These are phyloP conservation scores for Macrochelys suwanniensis DNA, from an alignment of 2,797 vertebrate genomes.

Conservation along the genomic window DNA sequence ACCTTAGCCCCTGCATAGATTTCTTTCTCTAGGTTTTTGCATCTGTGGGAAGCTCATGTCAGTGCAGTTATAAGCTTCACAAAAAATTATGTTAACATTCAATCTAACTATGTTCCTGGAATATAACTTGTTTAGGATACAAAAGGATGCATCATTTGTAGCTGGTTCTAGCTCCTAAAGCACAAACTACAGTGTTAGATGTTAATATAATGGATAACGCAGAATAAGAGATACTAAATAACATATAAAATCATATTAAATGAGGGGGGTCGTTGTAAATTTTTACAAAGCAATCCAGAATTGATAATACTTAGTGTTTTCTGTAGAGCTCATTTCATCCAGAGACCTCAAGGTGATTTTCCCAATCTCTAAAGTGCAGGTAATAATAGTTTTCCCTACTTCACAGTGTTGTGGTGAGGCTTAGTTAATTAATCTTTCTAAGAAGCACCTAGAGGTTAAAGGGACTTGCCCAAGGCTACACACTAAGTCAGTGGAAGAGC, in stretches of 20 bases:
- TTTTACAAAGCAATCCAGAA: not conserved
- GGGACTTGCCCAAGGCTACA: fast-evolving
- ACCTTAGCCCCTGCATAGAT: not conserved
- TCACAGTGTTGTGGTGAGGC: not conserved
- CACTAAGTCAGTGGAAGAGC: not conserved
- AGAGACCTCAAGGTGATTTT: not conserved
- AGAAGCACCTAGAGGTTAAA: not conserved
- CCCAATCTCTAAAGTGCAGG: conserved; percentile 19
- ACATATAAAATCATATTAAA: not conserved
- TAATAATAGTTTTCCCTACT: conserved; percentile 10
- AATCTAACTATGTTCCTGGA: not conserved
- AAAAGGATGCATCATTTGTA: not conserved
- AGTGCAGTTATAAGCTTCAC: not conserved
- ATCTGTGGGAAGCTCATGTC: not conserved
- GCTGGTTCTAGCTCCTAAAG: not conserved
- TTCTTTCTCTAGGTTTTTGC: not conserved
- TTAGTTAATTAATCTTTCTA: conserved; percentile 4
- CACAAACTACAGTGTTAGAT: not conserved
- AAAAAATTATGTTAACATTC: not conserved
- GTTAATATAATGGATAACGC: not conserved
- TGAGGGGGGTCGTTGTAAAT: not conserved
- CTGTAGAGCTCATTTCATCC: not conserved
- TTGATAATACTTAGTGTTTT: not conserved
- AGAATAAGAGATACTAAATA: not conserved
- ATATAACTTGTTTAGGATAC: not conserved